Evolutionary conservation across 2,797 vertebrate species (phyloP).

Genomic region (Triplophysa bombifrons): DNA sequence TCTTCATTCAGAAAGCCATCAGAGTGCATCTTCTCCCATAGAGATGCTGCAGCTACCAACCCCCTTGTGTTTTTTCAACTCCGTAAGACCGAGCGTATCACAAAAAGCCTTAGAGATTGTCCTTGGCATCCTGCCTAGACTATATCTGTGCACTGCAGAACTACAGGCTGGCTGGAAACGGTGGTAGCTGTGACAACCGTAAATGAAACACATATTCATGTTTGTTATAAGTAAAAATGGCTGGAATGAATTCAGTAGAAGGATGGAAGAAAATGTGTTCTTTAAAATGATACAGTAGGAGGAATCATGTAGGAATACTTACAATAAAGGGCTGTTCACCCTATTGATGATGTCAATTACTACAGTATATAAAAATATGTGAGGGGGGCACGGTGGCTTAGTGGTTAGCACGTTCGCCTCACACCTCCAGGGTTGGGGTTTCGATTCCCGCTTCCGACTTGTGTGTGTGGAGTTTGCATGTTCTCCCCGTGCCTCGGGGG

Average conservation of each 20-base stretch:
- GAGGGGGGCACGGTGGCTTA: too few species aligned
- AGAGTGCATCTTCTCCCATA: constrained; percentile 55
- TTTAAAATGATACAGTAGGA: background rate
- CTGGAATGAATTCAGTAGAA: background rate
- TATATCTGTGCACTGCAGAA: constrained; percentile 45
- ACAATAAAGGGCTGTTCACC: background rate
- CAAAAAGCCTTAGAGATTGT: constrained; percentile 48
- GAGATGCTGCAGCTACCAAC: constrained; percentile 41
- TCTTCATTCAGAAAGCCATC: constrained; percentile 64
- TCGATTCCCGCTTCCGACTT: too few species aligned
- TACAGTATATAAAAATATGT: too few species aligned
- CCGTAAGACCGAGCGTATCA: constrained; percentile 42
- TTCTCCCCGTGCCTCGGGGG: too few species aligned
- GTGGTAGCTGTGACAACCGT: constrained; percentile 31
- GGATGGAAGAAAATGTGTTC: background rate
- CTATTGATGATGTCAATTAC: too few species aligned
- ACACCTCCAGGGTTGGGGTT: too few species aligned
- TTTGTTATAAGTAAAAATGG: constrained; percentile 4
- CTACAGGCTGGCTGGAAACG: constrained; percentile 32
- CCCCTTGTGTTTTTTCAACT: constrained; percentile 47
- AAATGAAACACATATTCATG: constrained; percentile 34
- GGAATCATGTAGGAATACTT: background rate
- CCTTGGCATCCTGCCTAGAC: constrained; percentile 47
- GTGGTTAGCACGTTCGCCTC: too few species aligned
- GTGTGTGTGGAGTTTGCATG: too few species aligned